Base-by-base conservation (phyloP, 2,888 invertebrate species). In the Spilarctia lutea region DNA sequence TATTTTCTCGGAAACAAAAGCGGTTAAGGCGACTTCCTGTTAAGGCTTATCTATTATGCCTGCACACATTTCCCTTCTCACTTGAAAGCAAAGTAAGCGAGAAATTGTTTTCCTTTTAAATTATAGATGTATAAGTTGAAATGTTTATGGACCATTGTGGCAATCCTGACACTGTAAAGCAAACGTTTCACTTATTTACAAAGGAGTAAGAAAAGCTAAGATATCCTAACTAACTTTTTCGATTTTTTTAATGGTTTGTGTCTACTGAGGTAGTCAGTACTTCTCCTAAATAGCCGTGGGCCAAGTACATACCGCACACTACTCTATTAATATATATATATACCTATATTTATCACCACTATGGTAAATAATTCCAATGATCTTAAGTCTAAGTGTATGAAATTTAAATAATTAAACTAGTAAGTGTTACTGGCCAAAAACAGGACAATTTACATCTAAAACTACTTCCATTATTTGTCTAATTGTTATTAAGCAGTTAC, bases 1-100 rank as follows among this genome's bases (percentile, higher is more conserved):
- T 88, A 91, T 92, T 92, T 93, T 90, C 92, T 91, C 85, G 83
- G 90, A 91, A 94, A 94, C 94, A 93, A 94, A 92, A 92, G 93
- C 91, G 85, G 88, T 94, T 92, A 92, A 88, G 85, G 89, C 87
- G 88, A 91, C 91, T 93, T 91, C 89, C 91, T 92, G 89, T 89
- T 88, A 89, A 90, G 85, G 89, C 91, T 92, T 93, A 92, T 93
- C 92, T 92, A 91, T 91, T 93, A 93, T 91, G 90, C 91, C 82
- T 87, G 89, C 90, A 91, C 84, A 89, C 92, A 92, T 92, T 92
- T 91, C 89, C 91, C 89, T 86, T 86, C 91, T 87, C 88, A 89
- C 90, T 91, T 92, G 87, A 92, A 89, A 84, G 92, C 93, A 93
- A 94, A 93, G 91, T 93, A 91, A 91, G 91, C 93, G 93, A 90